Evolutionary conservation across 92 coral and sea anemone genomes (phyloP).

Genomic region (Porites cylindrica): DNA sequence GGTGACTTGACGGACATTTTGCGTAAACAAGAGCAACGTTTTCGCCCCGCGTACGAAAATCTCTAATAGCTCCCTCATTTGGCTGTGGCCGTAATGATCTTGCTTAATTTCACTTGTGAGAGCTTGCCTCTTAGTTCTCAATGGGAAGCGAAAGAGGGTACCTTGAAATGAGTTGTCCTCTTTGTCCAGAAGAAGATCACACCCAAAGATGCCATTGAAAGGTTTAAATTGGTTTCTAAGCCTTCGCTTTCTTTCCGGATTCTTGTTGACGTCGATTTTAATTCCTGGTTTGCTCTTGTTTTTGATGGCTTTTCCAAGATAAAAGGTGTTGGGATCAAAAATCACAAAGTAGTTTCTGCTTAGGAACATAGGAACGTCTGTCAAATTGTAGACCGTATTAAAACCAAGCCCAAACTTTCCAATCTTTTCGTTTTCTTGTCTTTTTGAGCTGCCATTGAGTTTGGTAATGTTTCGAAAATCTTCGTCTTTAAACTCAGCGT

Average conservation of each 20-base stretch:
- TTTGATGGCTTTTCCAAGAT: constrained; percentile 51
- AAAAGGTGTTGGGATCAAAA: constrained; percentile 64
- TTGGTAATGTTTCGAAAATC: constrained; percentile 71
- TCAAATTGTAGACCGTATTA: constrained; percentile 55
- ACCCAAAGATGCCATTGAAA: constrained; percentile 72
- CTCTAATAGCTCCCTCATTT: constrained; percentile 71
- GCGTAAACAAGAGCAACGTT: constrained; percentile 85
- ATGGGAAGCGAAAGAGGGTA: constrained; percentile 90
- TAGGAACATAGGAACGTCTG: constrained; percentile 72
- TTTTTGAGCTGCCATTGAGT: constrained; percentile 68
- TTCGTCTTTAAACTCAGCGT: constrained; percentile 61
- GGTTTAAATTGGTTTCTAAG: constrained; percentile 60
- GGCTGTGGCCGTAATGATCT: constrained; percentile 63
- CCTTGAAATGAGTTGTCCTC: constrained; percentile 70
- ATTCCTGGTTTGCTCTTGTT: constrained; percentile 69
- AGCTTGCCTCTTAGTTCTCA: constrained; percentile 82
- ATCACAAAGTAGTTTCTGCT: constrained; percentile 52
- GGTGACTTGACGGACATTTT: constrained; percentile 75
- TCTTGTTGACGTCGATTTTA: constrained; percentile 36
- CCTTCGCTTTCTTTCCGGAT: constrained; percentile 30
- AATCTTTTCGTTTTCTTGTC: constrained; percentile 61
- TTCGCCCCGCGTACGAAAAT: constrained; percentile 76
- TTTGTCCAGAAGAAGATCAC: constrained; percentile 68
- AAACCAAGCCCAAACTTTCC: constrained; percentile 78
- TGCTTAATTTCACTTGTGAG: constrained; percentile 77